These are phyloP conservation scores for Lamellibrachia columna DNA, from an alignment of 2,888 invertebrate genomes.

Conservation along the genomic window DNA sequence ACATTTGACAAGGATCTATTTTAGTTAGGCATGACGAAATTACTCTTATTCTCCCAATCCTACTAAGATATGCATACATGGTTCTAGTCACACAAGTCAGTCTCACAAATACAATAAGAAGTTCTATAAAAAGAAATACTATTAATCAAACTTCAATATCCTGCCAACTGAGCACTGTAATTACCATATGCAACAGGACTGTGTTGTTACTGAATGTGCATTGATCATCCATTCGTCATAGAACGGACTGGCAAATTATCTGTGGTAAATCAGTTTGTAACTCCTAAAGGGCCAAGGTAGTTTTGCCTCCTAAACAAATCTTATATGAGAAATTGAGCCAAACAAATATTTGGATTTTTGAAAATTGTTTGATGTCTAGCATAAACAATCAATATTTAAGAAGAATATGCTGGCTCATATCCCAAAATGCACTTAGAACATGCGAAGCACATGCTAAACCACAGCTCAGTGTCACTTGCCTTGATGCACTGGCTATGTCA, in stretches of 20 bases:
- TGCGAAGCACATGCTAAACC: neutral
- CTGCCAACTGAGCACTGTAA: neutral
- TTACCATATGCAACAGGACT: neutral
- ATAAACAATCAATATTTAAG: neutral
- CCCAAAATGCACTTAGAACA: neutral
- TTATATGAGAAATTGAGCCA: no score
- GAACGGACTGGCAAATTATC: no score
- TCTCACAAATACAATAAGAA: neutral
- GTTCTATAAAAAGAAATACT: neutral
- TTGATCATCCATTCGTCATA: no score
- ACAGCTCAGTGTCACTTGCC: neutral
- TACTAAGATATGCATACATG: neutral
- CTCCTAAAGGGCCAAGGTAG: no score
- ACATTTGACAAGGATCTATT: slow-evolving; percentile 8
- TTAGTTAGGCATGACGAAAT: neutral
- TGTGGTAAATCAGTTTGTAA: no score
- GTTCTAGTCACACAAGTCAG: neutral
- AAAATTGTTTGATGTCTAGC: neutral
- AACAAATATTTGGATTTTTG: no score
- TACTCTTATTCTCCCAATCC: neutral
- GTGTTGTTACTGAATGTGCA: neutral
- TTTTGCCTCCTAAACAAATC: no score
- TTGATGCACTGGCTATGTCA: neutral
- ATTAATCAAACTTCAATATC: neutral
- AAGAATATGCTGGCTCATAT: neutral